Percentiles rank a stretch among this genome's conserved stretches.
Conservation (phyloP, 2,113 vertebrate genomes). For the Ranitomeya variabilis region DNA sequence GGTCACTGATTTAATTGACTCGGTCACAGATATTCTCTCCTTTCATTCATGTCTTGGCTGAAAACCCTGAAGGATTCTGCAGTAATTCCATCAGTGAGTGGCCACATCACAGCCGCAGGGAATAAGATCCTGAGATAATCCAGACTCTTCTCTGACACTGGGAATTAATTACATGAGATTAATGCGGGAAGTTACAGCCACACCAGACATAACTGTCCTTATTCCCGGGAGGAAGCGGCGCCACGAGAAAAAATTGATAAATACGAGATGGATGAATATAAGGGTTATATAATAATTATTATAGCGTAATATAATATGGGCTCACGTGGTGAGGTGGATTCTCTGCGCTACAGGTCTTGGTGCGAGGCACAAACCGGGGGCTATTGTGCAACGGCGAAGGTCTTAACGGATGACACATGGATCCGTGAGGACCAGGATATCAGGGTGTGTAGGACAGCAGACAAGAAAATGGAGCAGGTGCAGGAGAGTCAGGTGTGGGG, state of each 20-base stretch:
- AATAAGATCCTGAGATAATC: not conserved
- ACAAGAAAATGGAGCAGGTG: too few species aligned
- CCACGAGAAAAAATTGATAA: too few species aligned
- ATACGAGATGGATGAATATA: not conserved
- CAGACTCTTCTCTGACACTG: not conserved
- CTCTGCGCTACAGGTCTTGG: too few species aligned
- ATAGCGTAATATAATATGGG: too few species aligned
- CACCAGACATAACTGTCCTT: not conserved
- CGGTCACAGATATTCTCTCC: not conserved
- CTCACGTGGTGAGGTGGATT: too few species aligned
- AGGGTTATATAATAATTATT: too few species aligned
- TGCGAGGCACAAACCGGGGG: not conserved
- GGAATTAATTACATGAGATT: not conserved
- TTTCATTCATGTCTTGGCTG: not conserved
- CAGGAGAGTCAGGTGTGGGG: too few species aligned
- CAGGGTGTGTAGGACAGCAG: too few species aligned
- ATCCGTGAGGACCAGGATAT: too few species aligned
- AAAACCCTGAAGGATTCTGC: not conserved
- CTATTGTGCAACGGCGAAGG: too few species aligned
- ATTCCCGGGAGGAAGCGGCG: too few species aligned
- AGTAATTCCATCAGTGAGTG: not conserved
- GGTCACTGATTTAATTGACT: not conserved
- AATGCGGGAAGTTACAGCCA: constrained; percentile 14
- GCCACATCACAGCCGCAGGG: not conserved
- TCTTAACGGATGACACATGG: too few species aligned